phyloP scores from a whole-genome alignment of 2,797 vertebrate genomes.

The Tachyglossus aculeatus region DNA sequence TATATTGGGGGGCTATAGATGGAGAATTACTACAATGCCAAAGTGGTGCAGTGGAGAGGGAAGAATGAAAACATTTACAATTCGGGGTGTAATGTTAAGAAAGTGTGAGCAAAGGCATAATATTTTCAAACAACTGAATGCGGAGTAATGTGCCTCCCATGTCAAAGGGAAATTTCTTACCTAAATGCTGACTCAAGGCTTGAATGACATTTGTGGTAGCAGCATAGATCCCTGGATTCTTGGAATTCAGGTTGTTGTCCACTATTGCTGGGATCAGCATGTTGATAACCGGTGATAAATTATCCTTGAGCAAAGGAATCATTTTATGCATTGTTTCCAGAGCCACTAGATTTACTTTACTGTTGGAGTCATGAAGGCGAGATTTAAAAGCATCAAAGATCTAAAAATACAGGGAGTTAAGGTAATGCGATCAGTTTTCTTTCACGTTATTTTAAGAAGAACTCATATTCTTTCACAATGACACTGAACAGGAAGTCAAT shows the following conservation, averaged over 20 bases:
- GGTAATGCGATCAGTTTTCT: no score
- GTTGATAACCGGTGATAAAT: slow-evolving; percentile 87
- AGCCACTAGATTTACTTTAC: slow-evolving; percentile 91
- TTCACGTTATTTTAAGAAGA: no score
- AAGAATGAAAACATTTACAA: no score
- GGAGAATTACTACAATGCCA: no score
- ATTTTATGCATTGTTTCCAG: slow-evolving; percentile 88
- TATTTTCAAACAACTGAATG: no score
- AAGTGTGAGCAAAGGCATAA: no score
- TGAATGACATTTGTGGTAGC: slow-evolving; percentile 86
- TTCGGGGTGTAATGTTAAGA: no score
- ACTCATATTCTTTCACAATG: no score
- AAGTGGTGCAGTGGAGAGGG: no score
- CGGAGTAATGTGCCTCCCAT: no score
- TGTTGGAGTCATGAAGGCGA: slow-evolving; percentile 91
- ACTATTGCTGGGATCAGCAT: slow-evolving; percentile 90
- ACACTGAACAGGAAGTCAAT: no score
- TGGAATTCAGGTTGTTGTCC: slow-evolving; percentile 97
- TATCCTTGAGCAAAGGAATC: slow-evolving; percentile 81
- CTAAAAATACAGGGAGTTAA: slow-evolving; percentile 74
- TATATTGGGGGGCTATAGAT: no score
- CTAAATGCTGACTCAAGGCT: slow-evolving; percentile 84
- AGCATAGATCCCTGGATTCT: slow-evolving; percentile 86
- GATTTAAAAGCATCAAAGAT: slow-evolving; percentile 92
- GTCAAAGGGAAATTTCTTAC: slow-evolving; percentile 62